A percentile compares a stretch with the other conserved stretches of the same genome.
Evolutionary conservation across 2,888 invertebrate genomes (phyloP).

Genomic region (Netelia melanura): DNA sequence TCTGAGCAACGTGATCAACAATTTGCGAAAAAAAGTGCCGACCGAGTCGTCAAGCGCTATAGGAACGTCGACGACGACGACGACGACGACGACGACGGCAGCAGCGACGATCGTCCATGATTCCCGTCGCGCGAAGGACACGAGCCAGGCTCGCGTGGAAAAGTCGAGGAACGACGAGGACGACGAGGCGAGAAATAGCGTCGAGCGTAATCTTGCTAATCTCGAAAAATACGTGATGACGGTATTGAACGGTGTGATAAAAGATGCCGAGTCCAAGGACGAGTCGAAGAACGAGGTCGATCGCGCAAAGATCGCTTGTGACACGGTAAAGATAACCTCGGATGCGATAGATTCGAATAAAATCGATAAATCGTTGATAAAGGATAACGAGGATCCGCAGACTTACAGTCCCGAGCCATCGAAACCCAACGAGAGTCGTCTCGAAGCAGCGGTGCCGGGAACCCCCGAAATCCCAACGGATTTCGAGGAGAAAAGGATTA

Average conservation of each 20-base stretch:
- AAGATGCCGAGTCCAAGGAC: constrained; percentile 77
- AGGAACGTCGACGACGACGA: constrained; percentile 16
- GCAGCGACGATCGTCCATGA: constrained; percentile 40
- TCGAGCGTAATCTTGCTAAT: constrained; percentile 81
- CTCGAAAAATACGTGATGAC: constrained; percentile 83
- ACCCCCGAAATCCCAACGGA: constrained; percentile 5
- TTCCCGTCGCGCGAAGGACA: constrained; percentile 32
- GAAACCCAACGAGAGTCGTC: constrained; percentile 75
- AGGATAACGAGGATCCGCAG: constrained; percentile 33
- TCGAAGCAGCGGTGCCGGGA: constrained; percentile 77
- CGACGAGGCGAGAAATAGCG: constrained; percentile 72
- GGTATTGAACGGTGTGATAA: constrained; percentile 82
- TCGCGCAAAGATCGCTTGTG: constrained; percentile 12
- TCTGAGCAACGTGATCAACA: constrained; percentile 83
- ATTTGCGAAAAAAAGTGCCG: constrained; percentile 82
- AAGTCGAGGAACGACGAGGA: constrained; percentile 58
- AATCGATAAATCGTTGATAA: constrained; percentile 15
- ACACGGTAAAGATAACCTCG: constrained; percentile 46
- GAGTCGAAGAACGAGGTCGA: constrained; percentile 55
- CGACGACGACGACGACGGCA: constrained; percentile 29
- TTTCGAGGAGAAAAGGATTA: constrained; percentile 55
- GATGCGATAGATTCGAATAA: constrained; percentile 43
- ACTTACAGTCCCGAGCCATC: constrained; percentile 73
- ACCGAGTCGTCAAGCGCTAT: constrained; percentile 29
- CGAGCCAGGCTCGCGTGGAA: constrained; percentile 36